Evolutionary conservation across 2,888 invertebrate genomes (phyloP).

Genomic region (Meiosimyza decipiens): DNA sequence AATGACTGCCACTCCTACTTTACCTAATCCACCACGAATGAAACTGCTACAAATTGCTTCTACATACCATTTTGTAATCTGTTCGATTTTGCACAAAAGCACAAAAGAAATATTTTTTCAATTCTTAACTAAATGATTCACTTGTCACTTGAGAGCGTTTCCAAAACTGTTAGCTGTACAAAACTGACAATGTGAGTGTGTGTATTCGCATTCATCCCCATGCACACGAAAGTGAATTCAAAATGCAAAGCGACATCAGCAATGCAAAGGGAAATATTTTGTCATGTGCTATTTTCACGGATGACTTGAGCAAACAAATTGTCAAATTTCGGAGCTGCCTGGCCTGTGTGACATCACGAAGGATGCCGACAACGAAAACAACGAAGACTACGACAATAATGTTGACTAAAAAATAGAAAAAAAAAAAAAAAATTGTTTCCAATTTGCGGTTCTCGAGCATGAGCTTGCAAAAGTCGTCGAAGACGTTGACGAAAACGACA

Average conservation of each 20-base stretch:
- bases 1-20: too few species aligned
- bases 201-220: background rate
- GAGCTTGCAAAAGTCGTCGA: background rate
- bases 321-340: constrained; percentile 37
- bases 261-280: constrained; percentile 44
- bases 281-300: constrained; percentile 47
- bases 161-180: background rate
- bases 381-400: background rate
- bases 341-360: background rate
- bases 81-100: background rate
- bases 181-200: background rate
- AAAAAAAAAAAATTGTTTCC: constrained; percentile 19
- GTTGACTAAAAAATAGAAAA: background rate
- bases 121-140: background rate
- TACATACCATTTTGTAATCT: background rate
- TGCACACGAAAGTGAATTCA: background rate
- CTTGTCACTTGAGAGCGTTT: constrained; percentile 8
- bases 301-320: constrained; percentile 47
- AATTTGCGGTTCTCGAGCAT: constrained; percentile 17
- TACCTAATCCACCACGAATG: too few species aligned
- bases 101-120: constrained; percentile 7
- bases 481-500: background rate
- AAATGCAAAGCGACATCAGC: background rate
- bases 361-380: background rate
- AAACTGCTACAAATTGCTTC: background rate